Percentiles rank a stretch among this genome's conserved stretches.
Evolutionary conservation across 2,888 invertebrate species (phyloP).

Genomic region (Hydriomena furcata): DNA sequence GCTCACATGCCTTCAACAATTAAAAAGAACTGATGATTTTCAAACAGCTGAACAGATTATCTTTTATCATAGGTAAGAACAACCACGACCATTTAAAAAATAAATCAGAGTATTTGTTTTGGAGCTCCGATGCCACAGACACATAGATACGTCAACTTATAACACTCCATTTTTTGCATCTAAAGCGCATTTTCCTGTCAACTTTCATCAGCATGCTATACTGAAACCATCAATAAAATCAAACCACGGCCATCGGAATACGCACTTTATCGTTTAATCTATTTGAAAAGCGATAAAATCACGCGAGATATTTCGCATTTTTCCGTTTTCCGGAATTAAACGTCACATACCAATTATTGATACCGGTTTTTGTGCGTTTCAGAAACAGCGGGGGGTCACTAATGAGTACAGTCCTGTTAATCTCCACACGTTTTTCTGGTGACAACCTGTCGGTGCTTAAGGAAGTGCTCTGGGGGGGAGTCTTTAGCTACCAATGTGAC

Average conservation of each 20-base stretch:
- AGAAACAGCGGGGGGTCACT: slow-evolving; percentile 27
- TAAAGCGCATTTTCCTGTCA: slow-evolving; percentile 4
- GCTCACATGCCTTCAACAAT: too few relatives aligned
- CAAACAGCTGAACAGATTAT: too few relatives aligned
- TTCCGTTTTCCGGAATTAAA: slow-evolving; percentile 14
- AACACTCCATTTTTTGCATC: too few relatives aligned
- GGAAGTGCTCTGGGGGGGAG: slow-evolving; percentile 19
- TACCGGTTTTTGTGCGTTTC: slow-evolving; percentile 17
- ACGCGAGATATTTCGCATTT: slow-evolving; percentile 12
- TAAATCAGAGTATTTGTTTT: too few relatives aligned
- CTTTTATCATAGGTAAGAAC: too few relatives aligned
- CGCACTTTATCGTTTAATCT: slow-evolving; percentile 9
- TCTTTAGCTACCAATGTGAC: slow-evolving; percentile 12
- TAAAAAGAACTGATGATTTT: too few relatives aligned
- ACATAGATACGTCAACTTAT: too few relatives aligned
- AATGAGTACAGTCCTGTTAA: slow-evolving; percentile 27
- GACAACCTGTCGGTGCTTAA: slow-evolving; percentile 19
- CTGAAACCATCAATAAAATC: slow-evolving; percentile 7
- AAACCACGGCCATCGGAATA: slow-evolving; percentile 2
- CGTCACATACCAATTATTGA: slow-evolving; percentile 26
- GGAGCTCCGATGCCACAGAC: too few relatives aligned
- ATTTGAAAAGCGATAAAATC: slow-evolving; percentile 4
- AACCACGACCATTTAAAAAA: too few relatives aligned
- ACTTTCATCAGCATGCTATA: background rate
- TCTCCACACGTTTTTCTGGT: slow-evolving; percentile 30